A percentile compares a stretch with the other conserved stretches of the same genome.
phyloP scores from a whole-genome alignment of 2,797 vertebrate genomes.

The Lacerta agilis region DNA sequence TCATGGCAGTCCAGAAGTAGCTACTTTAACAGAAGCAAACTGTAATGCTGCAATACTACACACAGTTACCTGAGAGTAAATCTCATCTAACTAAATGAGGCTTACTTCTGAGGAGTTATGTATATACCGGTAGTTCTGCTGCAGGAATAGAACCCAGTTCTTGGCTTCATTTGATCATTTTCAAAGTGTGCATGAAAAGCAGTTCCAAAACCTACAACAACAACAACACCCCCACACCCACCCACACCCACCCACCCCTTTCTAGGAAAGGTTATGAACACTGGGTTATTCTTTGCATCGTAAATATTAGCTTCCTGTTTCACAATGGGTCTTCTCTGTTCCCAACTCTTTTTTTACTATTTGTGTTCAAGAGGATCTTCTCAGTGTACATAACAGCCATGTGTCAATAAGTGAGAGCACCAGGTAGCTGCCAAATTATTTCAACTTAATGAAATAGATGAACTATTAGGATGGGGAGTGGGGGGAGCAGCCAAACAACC shows the following conservation, averaged over 20 bases:
- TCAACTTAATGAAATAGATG: conserved; percentile 69
- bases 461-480: conserved; percentile 61
- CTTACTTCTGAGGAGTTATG: background rate
- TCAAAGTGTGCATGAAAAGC: background rate
- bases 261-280: conserved; percentile 44
- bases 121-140: too few species aligned
- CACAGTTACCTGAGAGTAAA: background rate
- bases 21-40: too few species aligned
- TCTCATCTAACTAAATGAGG: background rate
- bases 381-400: conserved; percentile 47
- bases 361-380: conserved; percentile 60
- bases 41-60: background rate
- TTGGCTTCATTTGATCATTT: background rate
- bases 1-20: too few species aligned
- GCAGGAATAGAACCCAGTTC: background rate
- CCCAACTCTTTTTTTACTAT: conserved; percentile 1
- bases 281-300: too few species aligned
- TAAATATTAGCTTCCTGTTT: conserved; percentile 33
- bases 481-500: conserved; percentile 56
- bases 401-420: conserved; percentile 42
- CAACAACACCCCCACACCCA: too few species aligned
- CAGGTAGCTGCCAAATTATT: conserved; percentile 60
- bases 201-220: background rate
- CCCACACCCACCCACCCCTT: too few species aligned
- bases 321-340: conserved; percentile 39